Evolutionary conservation across 2,113 vertebrate species (phyloP).

Genomic region (Tragelaphus scriptus): DNA sequence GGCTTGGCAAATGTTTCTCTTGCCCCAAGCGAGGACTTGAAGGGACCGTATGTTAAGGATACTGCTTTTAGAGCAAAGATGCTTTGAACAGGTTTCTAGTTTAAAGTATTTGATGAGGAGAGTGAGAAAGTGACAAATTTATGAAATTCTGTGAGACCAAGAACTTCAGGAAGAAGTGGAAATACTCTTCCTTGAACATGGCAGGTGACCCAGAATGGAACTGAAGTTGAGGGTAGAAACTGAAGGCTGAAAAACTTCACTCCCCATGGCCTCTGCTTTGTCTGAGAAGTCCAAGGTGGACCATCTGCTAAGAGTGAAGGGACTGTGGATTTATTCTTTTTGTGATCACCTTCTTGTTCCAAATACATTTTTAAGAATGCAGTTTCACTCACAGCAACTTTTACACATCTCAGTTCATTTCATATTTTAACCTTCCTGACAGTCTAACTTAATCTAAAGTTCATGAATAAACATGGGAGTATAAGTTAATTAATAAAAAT

Average conservation of each 20-base stretch:
- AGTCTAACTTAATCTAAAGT: background rate
- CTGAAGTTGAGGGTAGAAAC: background rate
- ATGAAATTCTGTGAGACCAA: background rate
- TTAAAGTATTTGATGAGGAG: background rate
- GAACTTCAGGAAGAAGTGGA: background rate
- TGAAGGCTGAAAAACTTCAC: background rate
- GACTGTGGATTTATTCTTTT: background rate
- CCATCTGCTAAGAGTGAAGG: background rate
- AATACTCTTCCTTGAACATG: background rate
- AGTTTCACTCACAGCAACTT: background rate
- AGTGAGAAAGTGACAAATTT: background rate
- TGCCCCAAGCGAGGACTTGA: background rate
- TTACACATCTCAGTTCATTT: background rate
- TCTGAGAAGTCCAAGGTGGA: background rate
- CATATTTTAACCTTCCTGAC: background rate
- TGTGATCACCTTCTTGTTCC: background rate
- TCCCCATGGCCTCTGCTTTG: background rate
- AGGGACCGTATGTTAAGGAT: background rate
- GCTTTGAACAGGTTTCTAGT: background rate
- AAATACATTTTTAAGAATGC: background rate
- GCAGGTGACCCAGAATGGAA: background rate
- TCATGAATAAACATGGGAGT: constrained; percentile 36
- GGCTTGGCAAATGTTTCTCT: background rate
- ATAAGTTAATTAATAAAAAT: background rate
- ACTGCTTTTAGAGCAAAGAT: background rate